Evolutionary conservation across 2,797 vertebrate species (phyloP).

Genomic region (Anguilla obscura): DNA sequence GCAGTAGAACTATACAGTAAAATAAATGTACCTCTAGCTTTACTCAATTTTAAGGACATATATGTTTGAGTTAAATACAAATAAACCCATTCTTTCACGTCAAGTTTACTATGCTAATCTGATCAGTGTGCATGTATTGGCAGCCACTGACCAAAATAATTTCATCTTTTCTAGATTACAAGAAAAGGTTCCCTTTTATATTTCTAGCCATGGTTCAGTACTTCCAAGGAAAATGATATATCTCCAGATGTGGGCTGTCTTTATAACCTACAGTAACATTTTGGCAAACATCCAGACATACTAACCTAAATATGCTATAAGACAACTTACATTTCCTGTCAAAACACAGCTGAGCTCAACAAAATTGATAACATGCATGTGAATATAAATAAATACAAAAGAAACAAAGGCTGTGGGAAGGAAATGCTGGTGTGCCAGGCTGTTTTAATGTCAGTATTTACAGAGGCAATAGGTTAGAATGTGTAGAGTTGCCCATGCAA

Average conservation of each 20-base stretch:
- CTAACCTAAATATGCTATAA: slow-evolving; percentile 15
- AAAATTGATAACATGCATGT: neutral
- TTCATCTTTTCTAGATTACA: neutral
- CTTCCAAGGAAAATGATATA: neutral
- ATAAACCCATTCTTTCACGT: too few relatives aligned
- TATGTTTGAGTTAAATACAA: too few relatives aligned
- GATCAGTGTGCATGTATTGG: neutral
- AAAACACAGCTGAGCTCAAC: slow-evolving; percentile 12
- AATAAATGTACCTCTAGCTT: too few relatives aligned
- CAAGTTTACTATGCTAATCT: too few relatives aligned
- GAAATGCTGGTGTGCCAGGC: neutral
- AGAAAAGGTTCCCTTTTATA: neutral
- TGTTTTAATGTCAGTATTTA: slow-evolving; percentile 1
- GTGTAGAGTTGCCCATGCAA: neutral
- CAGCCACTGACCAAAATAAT: neutral
- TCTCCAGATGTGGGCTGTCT: neutral
- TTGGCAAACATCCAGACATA: neutral
- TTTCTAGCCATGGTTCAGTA: neutral
- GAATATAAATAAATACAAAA: neutral
- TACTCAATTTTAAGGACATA: too few relatives aligned
- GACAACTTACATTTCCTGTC: neutral
- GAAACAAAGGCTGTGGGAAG: neutral
- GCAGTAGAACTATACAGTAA: too few relatives aligned
- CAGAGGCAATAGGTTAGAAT: neutral
- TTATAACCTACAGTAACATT: neutral